These are phyloP conservation scores for Calosoma granatense DNA, from an alignment of 1,140 invertebrate genomes.

Conservation along the genomic window DNA sequence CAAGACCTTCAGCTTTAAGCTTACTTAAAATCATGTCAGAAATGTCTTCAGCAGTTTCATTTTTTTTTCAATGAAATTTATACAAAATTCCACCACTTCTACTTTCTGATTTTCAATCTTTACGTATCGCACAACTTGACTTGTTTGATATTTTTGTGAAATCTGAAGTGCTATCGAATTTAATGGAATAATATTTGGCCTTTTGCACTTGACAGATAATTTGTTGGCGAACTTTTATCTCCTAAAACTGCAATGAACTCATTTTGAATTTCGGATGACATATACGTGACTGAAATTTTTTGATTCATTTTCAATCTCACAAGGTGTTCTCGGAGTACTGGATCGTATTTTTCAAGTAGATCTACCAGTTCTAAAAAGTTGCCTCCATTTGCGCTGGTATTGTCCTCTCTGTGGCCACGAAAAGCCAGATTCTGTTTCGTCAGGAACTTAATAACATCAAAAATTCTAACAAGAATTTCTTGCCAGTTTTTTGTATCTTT, in stretches of 20 bases:
- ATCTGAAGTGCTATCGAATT: constrained; percentile 15
- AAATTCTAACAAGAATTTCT: constrained; percentile 19
- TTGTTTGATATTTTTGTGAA: neutral
- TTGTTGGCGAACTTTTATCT: constrained; percentile 16
- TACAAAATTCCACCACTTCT: too few relatives aligned
- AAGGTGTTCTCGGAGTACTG: constrained; percentile 17
- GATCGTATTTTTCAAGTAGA: constrained; percentile 18
- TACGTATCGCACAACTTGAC: too few relatives aligned
- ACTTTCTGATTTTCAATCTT: too few relatives aligned
- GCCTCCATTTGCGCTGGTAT: constrained; percentile 21
- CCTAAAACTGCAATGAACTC: constrained; percentile 22
- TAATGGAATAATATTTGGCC: constrained; percentile 23
- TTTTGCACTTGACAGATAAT: constrained; percentile 21
- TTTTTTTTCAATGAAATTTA: too few relatives aligned
- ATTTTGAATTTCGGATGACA: constrained; percentile 23
- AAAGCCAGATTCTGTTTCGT: constrained; percentile 27
- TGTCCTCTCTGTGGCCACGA: constrained; percentile 24
- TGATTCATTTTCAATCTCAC: constrained; percentile 14
- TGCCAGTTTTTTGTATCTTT: constrained; percentile 17
- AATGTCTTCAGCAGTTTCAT: too few relatives aligned
- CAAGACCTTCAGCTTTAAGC: too few relatives aligned
- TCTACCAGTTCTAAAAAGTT: constrained; percentile 27
- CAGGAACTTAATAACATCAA: constrained; percentile 26
- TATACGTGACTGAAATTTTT: constrained; percentile 18
- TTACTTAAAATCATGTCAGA: too few relatives aligned